Evolutionary conservation across 2,113 vertebrate genomes (phyloP).

Genomic region (Jaculus jaculus): DNA sequence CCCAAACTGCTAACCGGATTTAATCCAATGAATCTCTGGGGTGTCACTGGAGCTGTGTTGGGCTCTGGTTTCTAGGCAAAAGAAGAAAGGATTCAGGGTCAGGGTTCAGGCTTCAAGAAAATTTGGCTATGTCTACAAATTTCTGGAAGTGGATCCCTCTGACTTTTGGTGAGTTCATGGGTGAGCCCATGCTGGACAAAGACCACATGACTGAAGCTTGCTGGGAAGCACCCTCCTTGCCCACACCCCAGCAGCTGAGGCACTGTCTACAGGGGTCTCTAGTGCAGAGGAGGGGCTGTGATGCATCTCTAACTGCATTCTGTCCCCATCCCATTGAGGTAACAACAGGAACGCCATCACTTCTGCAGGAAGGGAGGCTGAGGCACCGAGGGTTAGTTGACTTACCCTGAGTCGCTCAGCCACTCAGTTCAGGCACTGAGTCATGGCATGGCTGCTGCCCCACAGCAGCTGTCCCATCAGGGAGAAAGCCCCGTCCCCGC

Average conservation of each 20-base stretch:
- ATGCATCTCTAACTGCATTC: fast-evolving
- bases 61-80: not conserved
- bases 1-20: not conserved
- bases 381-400: too few species aligned
- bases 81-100: not conserved
- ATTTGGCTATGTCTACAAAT: not conserved
- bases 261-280: fast-evolving
- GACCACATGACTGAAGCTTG: not conserved
- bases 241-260: fast-evolving
- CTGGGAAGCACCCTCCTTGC: fast-evolving
- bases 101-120: not conserved
- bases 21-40: not conserved
- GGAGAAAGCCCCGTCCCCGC: not conserved
- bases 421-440: fast-evolving
- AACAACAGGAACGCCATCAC: not conserved
- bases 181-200: not conserved
- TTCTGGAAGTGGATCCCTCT: too few species aligned
- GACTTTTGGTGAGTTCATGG: not conserved
- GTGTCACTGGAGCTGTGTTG: not conserved
- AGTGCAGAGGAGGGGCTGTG: fast-evolving
- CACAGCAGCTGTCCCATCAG: fast-evolving
- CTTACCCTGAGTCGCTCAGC: not conserved
- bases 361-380: not conserved
- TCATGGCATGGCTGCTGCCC: too few species aligned
- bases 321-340: fast-evolving